A percentile compares a stretch with the other conserved stretches of the same genome.
Conservation (phyloP, 2,888 invertebrate species). For the Dryomyza anilis region DNA sequence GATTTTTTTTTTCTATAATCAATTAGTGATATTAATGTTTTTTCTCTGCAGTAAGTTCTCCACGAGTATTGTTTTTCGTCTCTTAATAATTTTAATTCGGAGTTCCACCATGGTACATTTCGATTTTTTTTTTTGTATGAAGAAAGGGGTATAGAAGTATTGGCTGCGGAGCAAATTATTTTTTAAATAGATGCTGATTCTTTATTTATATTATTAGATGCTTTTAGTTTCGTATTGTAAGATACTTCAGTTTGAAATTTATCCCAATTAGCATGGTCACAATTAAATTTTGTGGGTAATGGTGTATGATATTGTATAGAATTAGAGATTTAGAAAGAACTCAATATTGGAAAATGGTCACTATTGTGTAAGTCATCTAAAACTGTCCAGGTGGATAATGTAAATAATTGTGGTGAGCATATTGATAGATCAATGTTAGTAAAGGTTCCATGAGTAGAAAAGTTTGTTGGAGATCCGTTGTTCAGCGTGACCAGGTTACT, state of each 20-base stretch:
- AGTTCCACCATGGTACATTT: not conserved
- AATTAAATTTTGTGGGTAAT: not conserved
- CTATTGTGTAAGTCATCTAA: constrained; percentile 20
- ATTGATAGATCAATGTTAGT: constrained; percentile 16
- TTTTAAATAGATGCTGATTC: not conserved
- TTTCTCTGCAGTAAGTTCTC: not conserved
- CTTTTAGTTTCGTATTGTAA: not conserved
- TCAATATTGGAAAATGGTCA: constrained; percentile 17
- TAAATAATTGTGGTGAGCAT: constrained; percentile 18
- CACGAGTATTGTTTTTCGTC: not conserved
- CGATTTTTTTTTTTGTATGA: not conserved
- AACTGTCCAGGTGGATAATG: constrained; percentile 6
- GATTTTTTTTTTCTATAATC: no score
- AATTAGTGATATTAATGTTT: no score
- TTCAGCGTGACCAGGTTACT: not conserved
- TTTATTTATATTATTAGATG: not conserved
- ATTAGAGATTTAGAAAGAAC: not conserved
- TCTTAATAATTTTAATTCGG: not conserved
- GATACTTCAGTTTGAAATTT: not conserved
- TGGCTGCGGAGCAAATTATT: not conserved
- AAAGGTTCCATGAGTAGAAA: constrained; percentile 19
- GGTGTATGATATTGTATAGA: not conserved
- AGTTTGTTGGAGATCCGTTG: no score
- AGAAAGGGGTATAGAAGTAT: not conserved
- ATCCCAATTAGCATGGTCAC: not conserved